Conservation (phyloP, 1,140 invertebrate species). For the Cydia strobilella region DNA sequence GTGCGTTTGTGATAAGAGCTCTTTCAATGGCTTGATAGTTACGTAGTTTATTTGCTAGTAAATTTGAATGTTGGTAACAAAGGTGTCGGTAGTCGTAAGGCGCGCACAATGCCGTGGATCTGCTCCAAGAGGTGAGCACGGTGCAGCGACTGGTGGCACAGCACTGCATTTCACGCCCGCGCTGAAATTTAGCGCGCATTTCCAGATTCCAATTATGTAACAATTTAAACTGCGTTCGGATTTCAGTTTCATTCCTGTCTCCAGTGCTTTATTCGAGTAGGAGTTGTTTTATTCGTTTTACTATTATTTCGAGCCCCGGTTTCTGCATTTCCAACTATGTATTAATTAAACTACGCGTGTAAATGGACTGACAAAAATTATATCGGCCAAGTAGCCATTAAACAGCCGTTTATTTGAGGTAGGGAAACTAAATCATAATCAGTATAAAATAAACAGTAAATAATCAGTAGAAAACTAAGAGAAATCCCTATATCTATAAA, state of each 20-base stretch:
- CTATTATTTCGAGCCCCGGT: neutral
- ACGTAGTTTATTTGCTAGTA: constrained; percentile 5
- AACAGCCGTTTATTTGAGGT: neutral
- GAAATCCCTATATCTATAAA: too few relatives aligned
- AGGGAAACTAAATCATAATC: neutral
- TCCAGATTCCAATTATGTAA: constrained; percentile 42
- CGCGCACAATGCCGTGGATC: neutral
- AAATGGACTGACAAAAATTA: neutral
- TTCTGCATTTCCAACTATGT: neutral
- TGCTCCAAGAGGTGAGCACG: constrained; percentile 26
- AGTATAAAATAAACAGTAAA: too few relatives aligned
- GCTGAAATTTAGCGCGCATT: constrained; percentile 34
- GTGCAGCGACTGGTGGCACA: constrained; percentile 18
- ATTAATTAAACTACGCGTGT: neutral
- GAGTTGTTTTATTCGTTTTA: constrained; percentile 1
- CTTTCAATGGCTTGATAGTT: neutral
- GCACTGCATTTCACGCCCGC: constrained; percentile 36
- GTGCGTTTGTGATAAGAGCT: constrained; percentile 10
- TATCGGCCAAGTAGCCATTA: too few relatives aligned
- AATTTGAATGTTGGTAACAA: constrained; percentile 10
- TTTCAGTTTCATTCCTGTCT: constrained; percentile 32
- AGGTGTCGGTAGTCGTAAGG: neutral
- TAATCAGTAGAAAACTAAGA: too few relatives aligned
- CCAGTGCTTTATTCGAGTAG: constrained; percentile 24
- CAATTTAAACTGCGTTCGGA: constrained; percentile 40